phyloP scores from a whole-genome alignment of 64 coral and sea anemone species.

The Acropora tenuis region DNA sequence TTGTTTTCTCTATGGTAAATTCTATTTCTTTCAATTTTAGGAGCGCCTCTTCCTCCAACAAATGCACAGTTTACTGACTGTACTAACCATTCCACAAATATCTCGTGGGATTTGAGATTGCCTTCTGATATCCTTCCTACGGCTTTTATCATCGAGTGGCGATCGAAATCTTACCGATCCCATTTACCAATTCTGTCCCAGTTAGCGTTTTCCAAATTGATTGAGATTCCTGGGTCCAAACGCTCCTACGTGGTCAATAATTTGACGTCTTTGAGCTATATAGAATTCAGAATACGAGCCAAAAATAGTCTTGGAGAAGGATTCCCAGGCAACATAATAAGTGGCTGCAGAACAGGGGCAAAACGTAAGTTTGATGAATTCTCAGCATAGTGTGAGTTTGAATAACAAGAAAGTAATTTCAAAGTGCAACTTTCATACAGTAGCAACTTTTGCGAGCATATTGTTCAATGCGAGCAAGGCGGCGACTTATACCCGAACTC shows the following conservation, averaged over 20 bases:
- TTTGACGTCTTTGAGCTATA: neutral
- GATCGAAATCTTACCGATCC: no score
- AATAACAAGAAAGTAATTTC: no score
- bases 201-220: no score
- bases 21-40: neutral
- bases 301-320: conserved; percentile 2
- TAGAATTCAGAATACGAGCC: conserved; percentile 15
- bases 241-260: neutral
- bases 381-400: no score
- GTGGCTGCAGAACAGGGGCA: no score
- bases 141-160: neutral
- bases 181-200: no score
- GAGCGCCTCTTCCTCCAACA: conserved; percentile 40
- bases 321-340: neutral
- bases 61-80: conserved; percentile 21
- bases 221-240: neutral
- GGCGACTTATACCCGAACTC: no score
- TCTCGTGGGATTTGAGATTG: conserved; percentile 2
- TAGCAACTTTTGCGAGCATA: no score
- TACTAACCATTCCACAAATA: neutral
- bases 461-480: no score
- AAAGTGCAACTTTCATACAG: no score
- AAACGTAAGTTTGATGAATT: no score
- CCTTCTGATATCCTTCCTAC: neutral
- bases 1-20: no score